These are phyloP conservation scores for Coturnix japonica DNA, from an alignment of 2,113 vertebrate species.

Conservation along the genomic window DNA sequence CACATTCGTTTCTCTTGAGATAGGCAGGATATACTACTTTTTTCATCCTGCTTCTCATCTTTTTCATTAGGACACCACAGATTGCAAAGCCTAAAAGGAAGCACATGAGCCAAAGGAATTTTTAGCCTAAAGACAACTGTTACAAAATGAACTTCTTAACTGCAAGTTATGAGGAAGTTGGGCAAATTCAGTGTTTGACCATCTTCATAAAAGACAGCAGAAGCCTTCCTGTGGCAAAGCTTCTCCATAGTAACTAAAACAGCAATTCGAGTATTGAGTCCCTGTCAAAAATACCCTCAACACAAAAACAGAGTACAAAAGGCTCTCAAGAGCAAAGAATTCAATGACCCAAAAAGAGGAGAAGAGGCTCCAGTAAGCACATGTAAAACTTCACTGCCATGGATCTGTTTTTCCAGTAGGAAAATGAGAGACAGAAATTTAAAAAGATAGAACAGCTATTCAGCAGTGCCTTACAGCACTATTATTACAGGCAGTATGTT, in stretches of 20 bases:
- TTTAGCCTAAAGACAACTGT: conserved; percentile 9
- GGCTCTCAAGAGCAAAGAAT: conserved; percentile 27
- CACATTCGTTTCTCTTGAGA: neutral
- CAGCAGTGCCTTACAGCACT: neutral
- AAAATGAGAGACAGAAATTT: neutral
- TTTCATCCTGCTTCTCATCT: neutral
- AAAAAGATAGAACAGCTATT: neutral
- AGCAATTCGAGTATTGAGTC: conserved; percentile 42
- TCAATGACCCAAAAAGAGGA: conserved; percentile 37
- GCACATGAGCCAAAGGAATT: neutral
- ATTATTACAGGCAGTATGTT: neutral
- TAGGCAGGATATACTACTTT: neutral
- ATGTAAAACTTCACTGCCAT: neutral
- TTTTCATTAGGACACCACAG: neutral
- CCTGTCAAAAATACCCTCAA: conserved; percentile 53
- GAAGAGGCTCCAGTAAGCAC: neutral
- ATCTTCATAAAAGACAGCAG: conserved; percentile 43
- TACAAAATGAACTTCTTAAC: conserved; percentile 24
- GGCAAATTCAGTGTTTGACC: conserved; percentile 20
- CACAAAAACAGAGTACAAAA: conserved; percentile 58
- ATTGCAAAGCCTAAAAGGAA: conserved; percentile 18
- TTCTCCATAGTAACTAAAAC: conserved; percentile 65
- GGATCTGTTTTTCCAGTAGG: neutral
- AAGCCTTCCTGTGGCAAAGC: conserved; percentile 44
- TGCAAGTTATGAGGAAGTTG: conserved; percentile 32